Percentiles rank a stretch among this genome's conserved stretches.
These are phyloP conservation scores for Petroica traversi DNA, from an alignment of 2,113 vertebrate species.

Conservation along the genomic window DNA sequence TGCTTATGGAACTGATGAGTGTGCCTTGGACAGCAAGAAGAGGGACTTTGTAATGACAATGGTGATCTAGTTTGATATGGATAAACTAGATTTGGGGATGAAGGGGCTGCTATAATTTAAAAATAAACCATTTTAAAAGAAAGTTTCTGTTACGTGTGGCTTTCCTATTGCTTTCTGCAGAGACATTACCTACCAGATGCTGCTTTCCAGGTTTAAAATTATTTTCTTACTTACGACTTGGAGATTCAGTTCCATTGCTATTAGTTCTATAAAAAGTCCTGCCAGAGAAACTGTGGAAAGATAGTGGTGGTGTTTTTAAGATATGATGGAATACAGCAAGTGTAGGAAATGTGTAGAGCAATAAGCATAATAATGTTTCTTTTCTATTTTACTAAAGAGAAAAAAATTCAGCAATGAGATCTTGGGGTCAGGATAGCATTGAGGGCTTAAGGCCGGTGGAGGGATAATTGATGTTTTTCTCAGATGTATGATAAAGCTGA, in stretches of 20 bases:
- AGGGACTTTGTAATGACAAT: neutral
- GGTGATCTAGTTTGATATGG: neutral
- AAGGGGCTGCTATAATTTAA: neutral
- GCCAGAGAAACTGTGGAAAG: neutral
- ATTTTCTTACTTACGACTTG: neutral
- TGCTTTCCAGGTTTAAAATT: neutral
- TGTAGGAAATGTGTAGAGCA: neutral
- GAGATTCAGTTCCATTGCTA: neutral
- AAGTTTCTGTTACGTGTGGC: fast-evolving
- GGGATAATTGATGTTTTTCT: neutral
- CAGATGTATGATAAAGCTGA: neutral
- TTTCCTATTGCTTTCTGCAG: neutral
- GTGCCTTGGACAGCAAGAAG: neutral
- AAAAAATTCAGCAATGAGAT: neutral
- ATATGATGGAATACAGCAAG: neutral
- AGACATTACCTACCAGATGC: neutral
- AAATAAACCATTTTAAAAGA: neutral
- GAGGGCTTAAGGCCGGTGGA: neutral
- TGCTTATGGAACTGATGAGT: neutral
- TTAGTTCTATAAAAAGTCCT: neutral
- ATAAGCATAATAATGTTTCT: neutral
- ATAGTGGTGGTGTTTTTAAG: neutral
- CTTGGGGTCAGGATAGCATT: neutral
- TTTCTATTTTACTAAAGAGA: neutral
- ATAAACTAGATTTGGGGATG: neutral